These are phyloP conservation scores for Gambusia holbrooki DNA, from an alignment of 2,113 vertebrate genomes.

Conservation along the genomic window DNA sequence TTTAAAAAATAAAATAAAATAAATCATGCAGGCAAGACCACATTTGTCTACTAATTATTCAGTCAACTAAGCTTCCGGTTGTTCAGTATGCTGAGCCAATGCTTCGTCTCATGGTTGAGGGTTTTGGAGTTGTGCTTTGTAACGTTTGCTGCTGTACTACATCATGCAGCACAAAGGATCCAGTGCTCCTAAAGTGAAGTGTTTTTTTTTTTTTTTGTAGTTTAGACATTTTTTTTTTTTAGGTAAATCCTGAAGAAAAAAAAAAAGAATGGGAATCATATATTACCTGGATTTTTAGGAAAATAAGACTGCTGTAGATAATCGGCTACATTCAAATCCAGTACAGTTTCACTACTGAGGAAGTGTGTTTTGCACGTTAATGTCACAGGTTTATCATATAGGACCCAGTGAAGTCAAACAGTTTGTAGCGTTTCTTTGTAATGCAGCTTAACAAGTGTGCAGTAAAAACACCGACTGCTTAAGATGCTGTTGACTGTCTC, in stretches of 20 bases:
- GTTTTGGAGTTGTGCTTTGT: slow-evolving; percentile 48
- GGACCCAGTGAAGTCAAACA: slow-evolving; percentile 32
- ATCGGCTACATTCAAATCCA: slow-evolving; percentile 72
- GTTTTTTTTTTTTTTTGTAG: slow-evolving; percentile 4
- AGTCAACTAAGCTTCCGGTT: slow-evolving; percentile 64
- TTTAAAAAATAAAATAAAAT: slow-evolving; percentile 46
- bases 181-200: slow-evolving; percentile 40
- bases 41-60: slow-evolving; percentile 74
- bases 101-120: slow-evolving; percentile 49
- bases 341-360: slow-evolving; percentile 59
- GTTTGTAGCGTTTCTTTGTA: slow-evolving; percentile 1
- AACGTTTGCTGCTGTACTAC: slow-evolving; percentile 36
- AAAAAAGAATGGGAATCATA: neutral
- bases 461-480: slow-evolving; percentile 4
- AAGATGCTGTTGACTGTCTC: slow-evolving; percentile 19
- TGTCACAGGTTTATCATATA: slow-evolving; percentile 28
- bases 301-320: slow-evolving; percentile 50
- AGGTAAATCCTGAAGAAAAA: slow-evolving; percentile 25
- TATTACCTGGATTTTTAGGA: slow-evolving; percentile 45
- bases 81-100: slow-evolving; percentile 41
- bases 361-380: slow-evolving; percentile 39
- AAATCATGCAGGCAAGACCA: slow-evolving; percentile 80
- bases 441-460: slow-evolving; percentile 7
- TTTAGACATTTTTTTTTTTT: slow-evolving; percentile 10
- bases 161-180: slow-evolving; percentile 52